Base-by-base conservation (phyloP, 1,140 invertebrate genomes). In the Marisa cornuarietis region DNA sequence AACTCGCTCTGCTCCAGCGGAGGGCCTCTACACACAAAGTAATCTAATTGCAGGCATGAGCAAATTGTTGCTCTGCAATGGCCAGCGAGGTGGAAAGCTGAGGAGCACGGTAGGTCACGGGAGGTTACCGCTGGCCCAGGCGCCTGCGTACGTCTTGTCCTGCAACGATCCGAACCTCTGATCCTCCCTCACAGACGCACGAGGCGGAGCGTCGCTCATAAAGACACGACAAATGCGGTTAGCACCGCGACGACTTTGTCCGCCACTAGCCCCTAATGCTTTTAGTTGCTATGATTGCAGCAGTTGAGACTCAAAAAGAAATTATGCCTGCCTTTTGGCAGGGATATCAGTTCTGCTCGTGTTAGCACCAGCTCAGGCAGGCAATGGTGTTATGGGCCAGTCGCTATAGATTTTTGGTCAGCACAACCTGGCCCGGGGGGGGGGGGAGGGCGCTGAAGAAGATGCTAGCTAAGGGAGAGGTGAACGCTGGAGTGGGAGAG, bases 211-310 rank as follows among this genome's bases (percentile, higher is more conserved):
- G 11, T n/a, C 65, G 22, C 26, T 68, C 26, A n/a, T 68, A 31
- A 68, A 68, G 65, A n/a, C 65, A 20, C 26, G 74, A 49, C 61
- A 76, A 76, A 76, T 65, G 62, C n/a, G 65, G 74, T 76, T 65
- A 76, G 62, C 62, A 22, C 61, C 42, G 74, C 61, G 51, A 61
- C 24, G 58, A 65, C 74, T 63, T 51, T 66, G 10, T 51, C 31
- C 62, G 16, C 62, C 16, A 18, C 54, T 58, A 11, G 54, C 61
- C 42, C 13, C 74, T 51, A 51, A 76, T 66, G 62, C 74, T 65
- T 66, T 76, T 76, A 76, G 61, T 73, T 54, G 49, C 71, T 49
- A 24, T 73, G 26, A 51, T 73, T 22, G 71, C 71, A 24, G 71
- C 74, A 65, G 74, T 76, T 76, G 26, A 76, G 74, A 42, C n/a